phyloP scores from a whole-genome alignment of 2,113 vertebrate genomes.

The Podarcis cretensis region DNA sequence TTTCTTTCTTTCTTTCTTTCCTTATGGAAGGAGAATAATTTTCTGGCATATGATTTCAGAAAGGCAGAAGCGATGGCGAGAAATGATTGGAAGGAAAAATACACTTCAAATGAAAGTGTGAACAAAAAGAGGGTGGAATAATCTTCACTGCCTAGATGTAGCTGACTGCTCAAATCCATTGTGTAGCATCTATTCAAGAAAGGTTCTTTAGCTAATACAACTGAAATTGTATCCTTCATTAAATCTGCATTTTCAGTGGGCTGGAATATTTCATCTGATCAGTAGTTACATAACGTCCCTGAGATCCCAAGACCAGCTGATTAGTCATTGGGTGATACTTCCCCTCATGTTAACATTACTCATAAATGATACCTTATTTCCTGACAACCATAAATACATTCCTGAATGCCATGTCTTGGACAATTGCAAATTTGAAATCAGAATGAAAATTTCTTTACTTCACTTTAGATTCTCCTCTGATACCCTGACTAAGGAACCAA shows the following conservation, averaged over 20 bases:
- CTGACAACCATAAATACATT: too few species aligned
- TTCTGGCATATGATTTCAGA: neutral
- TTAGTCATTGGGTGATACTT: too few species aligned
- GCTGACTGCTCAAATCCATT: neutral
- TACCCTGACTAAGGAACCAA: neutral
- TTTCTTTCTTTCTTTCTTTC: neutral
- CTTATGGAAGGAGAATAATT: neutral
- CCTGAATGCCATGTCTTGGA: too few species aligned
- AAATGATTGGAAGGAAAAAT: neutral
- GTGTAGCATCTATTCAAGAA: neutral
- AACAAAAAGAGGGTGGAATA: neutral
- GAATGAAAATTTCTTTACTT: too few species aligned
- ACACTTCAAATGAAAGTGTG: neutral
- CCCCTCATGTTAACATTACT: too few species aligned
- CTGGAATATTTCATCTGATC: too few species aligned
- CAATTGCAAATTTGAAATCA: too few species aligned
- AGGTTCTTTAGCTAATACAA: neutral
- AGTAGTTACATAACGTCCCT: too few species aligned
- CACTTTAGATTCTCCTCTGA: too few species aligned
- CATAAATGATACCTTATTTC: too few species aligned
- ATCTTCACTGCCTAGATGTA: neutral
- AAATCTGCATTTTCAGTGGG: neutral
- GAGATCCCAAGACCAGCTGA: too few species aligned
- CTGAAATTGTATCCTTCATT: neutral
- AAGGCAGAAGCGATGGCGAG: neutral